Evolutionary conservation across 2,113 vertebrate species (phyloP).

Genomic region (Balaeniceps rex): DNA sequence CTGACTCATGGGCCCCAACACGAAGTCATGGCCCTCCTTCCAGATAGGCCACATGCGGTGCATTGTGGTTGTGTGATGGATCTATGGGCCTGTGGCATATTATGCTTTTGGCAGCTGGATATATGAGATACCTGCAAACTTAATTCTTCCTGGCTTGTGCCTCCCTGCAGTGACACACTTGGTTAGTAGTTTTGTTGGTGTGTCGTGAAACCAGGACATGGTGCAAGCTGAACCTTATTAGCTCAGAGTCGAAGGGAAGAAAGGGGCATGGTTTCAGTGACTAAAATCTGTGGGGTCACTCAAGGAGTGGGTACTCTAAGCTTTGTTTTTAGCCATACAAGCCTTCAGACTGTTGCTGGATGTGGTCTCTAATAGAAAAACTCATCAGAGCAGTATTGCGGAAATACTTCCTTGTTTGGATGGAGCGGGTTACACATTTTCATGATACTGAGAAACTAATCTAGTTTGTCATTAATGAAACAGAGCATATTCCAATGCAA

Average conservation of each 20-base stretch:
- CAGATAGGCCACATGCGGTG: accelerated
- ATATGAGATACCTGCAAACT: neutral
- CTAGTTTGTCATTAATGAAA: conserved; percentile 42
- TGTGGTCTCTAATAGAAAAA: neutral
- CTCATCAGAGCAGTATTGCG: neutral
- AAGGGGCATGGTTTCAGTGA: neutral
- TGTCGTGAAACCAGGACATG: too few species aligned
- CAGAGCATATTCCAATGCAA: conserved; percentile 42
- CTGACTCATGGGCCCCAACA: accelerated
- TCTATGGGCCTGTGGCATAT: neutral
- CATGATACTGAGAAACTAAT: neutral
- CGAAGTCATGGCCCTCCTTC: neutral
- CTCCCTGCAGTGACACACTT: neutral
- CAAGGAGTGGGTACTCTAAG: neutral
- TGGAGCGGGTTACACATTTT: neutral
- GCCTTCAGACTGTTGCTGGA: neutral
- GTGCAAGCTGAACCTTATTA: neutral
- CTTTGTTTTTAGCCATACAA: neutral
- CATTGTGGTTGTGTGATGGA: neutral
- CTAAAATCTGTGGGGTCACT: neutral
- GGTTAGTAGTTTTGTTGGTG: neutral
- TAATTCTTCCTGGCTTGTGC: neutral
- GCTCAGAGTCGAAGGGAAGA: neutral
- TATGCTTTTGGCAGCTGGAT: neutral
- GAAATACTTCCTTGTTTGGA: neutral